Base-by-base conservation (phyloP, 92 coral and sea anemone genomes). In the Paramuricea clavata region DNA sequence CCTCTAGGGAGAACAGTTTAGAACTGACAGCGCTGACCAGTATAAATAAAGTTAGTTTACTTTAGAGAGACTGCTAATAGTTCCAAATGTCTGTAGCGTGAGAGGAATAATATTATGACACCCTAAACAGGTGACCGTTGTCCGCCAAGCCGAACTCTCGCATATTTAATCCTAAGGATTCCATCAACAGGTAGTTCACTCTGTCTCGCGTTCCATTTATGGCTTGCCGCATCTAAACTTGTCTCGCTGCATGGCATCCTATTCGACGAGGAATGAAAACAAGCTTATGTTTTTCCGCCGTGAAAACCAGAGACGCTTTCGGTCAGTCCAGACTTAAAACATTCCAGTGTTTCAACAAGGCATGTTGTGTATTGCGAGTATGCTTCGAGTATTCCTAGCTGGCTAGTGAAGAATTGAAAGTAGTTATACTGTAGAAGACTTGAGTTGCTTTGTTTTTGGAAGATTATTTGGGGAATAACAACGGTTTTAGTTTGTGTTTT, bases 111-210 rank as follows among this genome's bases (percentile, higher is more conserved):
- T 72, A 26, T 47, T n/a, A 12, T 25, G 61, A 43, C 28, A 56
- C 7, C 44, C 41, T 36, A 33, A 23, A 47, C 81, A 74, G 81
- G 81, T 74, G 61, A 9, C 81, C 44, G 21, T n/a, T n/a, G n/a
- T n/a, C n/a, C n/a, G n/a, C n/a, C n/a, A 52, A 19, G n/a, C 35
- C 35, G 16, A 47, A 27, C 5, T 25, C 35, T 0, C 81, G 62
- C 62, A 21, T 43, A 74, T 74, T 44, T 74, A 22, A 16, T 27
- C 35, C 36, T 17, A 17, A 15, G 17, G 44, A 30, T 33, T 43
- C 32, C 44, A 22, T 74, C 81, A 74, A 74, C 81, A 49, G 81
- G 81, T 74, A 43, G 76, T 74, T 74, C 25, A 23, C 59, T 33
- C 33, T n/a, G n/a, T 56, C 13, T 43, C 8, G 2, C 2, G n/a